A percentile compares a stretch with the other conserved stretches of the same genome.
phyloP scores from a whole-genome alignment of 2,113 vertebrate species.

The Gopherus flavomarginatus region DNA sequence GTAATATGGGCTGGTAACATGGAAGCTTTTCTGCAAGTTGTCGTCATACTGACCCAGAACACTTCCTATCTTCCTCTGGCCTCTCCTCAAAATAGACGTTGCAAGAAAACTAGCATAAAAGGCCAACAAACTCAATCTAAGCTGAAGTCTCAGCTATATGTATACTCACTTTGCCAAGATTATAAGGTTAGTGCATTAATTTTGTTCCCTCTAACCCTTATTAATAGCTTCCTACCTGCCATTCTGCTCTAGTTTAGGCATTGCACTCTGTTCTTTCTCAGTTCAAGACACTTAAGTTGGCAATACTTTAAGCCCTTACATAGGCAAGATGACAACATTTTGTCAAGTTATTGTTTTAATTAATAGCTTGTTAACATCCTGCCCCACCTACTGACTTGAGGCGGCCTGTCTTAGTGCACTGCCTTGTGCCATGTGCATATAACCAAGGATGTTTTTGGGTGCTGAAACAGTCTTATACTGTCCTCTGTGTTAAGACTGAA shows the following conservation, averaged over 20 bases:
- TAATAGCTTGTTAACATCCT: background rate
- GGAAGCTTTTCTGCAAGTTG: background rate
- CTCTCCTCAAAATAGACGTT: background rate
- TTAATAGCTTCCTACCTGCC: background rate
- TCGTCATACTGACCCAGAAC: background rate
- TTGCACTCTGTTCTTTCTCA: background rate
- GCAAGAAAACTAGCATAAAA: background rate
- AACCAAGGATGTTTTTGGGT: fast-evolving
- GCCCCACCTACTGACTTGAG: background rate
- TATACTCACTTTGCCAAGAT: background rate
- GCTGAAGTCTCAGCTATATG: background rate
- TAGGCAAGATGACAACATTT: background rate
- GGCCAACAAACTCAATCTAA: background rate
- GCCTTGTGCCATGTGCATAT: fast-evolving
- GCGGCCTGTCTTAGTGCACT: background rate
- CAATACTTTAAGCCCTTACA: background rate
- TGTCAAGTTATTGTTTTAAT: background rate
- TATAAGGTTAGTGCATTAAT: background rate
- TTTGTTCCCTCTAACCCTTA: background rate
- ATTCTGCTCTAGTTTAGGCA: background rate
- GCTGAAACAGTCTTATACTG: background rate
- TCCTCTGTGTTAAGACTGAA: fast-evolving
- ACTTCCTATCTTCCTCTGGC: background rate
- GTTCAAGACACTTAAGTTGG: background rate
- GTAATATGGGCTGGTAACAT: fast-evolving